Percentiles rank a stretch among this genome's conserved stretches.
These are phyloP conservation scores for Astyanax mexicanus DNA, from an alignment of 2,797 vertebrate species.

Conservation along the genomic window DNA sequence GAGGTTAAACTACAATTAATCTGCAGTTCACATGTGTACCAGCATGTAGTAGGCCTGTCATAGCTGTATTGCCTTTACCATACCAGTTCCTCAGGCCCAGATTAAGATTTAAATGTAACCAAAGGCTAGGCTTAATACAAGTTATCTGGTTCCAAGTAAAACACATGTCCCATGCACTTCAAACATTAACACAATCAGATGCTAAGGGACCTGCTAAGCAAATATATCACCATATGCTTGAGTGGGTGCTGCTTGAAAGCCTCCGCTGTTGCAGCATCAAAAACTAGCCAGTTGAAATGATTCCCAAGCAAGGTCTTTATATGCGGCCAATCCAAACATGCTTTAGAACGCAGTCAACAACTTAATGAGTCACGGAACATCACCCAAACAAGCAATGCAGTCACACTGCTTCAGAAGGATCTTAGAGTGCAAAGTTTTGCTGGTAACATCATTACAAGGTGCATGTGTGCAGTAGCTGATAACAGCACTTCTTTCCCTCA, in stretches of 20 bases:
- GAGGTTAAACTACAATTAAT: too few species aligned
- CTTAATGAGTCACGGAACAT: not conserved
- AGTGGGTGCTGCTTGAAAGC: not conserved
- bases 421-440: not conserved
- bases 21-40: too few species aligned
- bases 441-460: conserved; percentile 8
- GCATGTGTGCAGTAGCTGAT: conserved; percentile 34
- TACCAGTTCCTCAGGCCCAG: too few species aligned
- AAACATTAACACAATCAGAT: not conserved
- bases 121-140: not conserved
- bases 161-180: not conserved
- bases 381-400: not conserved
- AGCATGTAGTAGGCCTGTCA: too few species aligned
- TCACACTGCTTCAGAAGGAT: not conserved
- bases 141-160: not conserved
- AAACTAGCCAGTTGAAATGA: not conserved
- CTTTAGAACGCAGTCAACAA: not conserved
- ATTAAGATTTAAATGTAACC: too few species aligned
- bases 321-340: not conserved
- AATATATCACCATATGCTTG: not conserved
- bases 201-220: not conserved
- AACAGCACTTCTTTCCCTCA: conserved; percentile 30
- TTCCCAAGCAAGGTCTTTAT: not conserved
- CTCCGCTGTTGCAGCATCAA: not conserved
- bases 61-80: too few species aligned